These are phyloP conservation scores for Heliothis subflexa DNA, from an alignment of 1,140 invertebrate species.

Conservation along the genomic window DNA sequence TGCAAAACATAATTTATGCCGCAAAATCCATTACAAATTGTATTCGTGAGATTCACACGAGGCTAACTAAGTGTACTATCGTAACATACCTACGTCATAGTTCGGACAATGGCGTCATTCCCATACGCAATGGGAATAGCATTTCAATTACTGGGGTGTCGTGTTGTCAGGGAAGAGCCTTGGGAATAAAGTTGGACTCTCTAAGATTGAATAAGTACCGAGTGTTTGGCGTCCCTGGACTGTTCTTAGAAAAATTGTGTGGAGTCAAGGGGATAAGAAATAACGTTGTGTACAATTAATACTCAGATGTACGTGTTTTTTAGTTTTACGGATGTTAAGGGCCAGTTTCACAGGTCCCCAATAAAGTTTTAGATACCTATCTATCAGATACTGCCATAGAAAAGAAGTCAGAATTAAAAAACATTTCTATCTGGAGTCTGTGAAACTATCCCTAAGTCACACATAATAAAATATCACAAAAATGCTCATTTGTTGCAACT, in stretches of 20 bases:
- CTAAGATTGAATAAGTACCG: not conserved
- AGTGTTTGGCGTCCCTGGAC: not conserved
- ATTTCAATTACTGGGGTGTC: conserved; percentile 28
- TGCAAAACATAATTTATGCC: conserved; percentile 1
- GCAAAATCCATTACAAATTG: conserved; percentile 3
- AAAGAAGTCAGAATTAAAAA: too few relatives aligned
- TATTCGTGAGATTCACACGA: conserved; percentile 15
- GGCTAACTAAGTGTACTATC: conserved; percentile 15
- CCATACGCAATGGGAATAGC: conserved; percentile 30
- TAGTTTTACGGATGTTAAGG: too few relatives aligned
- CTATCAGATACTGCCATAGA: too few relatives aligned
- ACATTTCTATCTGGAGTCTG: too few relatives aligned
- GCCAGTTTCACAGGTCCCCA: too few relatives aligned
- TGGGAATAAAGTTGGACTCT: not conserved
- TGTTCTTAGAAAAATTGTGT: not conserved
- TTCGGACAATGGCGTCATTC: conserved; percentile 6
- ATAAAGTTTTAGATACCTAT: too few relatives aligned
- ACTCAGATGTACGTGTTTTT: too few relatives aligned
- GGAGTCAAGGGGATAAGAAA: not conserved
- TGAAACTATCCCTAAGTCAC: too few relatives aligned
- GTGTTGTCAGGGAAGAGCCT: not conserved
- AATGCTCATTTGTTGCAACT: too few relatives aligned
- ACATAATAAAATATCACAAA: too few relatives aligned
- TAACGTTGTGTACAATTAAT: too few relatives aligned
- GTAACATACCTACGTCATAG: conserved; percentile 7